These are phyloP conservation scores for Epicampocera succincta DNA, from an alignment of 2,888 invertebrate species.

Conservation along the genomic window DNA sequence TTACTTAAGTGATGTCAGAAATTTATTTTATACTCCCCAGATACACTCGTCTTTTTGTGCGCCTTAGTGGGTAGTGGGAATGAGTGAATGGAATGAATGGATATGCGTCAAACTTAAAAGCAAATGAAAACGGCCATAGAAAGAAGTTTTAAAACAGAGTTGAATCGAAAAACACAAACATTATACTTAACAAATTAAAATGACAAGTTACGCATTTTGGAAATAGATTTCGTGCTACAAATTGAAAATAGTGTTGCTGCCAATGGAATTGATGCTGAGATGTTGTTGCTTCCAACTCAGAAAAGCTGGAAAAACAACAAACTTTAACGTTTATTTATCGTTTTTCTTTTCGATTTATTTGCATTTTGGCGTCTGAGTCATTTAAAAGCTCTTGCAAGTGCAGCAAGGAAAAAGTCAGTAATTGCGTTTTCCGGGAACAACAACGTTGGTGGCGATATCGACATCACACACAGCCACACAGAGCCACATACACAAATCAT, in stretches of 20 bases:
- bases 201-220: conserved; percentile 54
- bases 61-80: background rate
- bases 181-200: conserved; percentile 36
- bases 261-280: conserved; percentile 24
- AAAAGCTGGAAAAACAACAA: conserved; percentile 22
- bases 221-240: conserved; percentile 1
- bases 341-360: conserved; percentile 23
- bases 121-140: conserved; percentile 8
- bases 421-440: background rate
- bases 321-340: background rate
- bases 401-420: background rate
- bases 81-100: background rate
- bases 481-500: too few relatives aligned
- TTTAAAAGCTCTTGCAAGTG: conserved; percentile 24
- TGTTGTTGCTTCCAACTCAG: conserved; percentile 6
- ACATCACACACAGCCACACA: background rate
- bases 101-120: conserved; percentile 17
- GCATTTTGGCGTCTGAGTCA: conserved; percentile 49
- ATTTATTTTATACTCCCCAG: conserved; percentile 50
- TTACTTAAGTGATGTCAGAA: conserved; percentile 66
- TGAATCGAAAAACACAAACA: background rate
- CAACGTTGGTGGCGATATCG: conserved; percentile 53
- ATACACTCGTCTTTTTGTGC: conserved; percentile 12
- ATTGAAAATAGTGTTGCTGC: conserved; percentile 22
- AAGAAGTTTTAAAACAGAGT: conserved; percentile 32